Percentiles rank a stretch among this genome's conserved stretches.
Evolutionary conservation across 1,140 invertebrate species (phyloP).

Genomic region (Tetramorium simillimum): DNA sequence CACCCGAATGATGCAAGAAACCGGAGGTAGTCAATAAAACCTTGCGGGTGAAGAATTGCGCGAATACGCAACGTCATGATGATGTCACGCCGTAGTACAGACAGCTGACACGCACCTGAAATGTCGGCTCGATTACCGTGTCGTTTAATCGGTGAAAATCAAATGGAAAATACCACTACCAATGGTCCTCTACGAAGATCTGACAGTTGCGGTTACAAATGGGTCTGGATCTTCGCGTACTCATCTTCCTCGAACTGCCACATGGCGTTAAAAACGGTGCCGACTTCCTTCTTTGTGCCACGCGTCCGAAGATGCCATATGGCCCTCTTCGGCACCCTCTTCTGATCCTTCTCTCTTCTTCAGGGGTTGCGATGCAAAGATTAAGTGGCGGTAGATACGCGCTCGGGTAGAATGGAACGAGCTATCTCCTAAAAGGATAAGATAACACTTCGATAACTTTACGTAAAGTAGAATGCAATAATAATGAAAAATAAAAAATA

Average conservation of each 20-base stretch:
- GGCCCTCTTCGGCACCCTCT: slow-evolving; percentile 75
- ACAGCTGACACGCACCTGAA: slow-evolving; percentile 68
- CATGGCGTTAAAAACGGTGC: slow-evolving; percentile 83
- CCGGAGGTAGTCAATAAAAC: slow-evolving; percentile 11
- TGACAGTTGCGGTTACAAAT: slow-evolving; percentile 80
- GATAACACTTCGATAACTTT: neutral
- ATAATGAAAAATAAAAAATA: neutral
- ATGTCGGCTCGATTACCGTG: slow-evolving; percentile 52
- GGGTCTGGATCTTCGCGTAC: slow-evolving; percentile 60
- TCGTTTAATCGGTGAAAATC: slow-evolving; percentile 64
- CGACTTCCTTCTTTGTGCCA: slow-evolving; percentile 79
- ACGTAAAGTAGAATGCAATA: neutral
- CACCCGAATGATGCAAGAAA: slow-evolving; percentile 6
- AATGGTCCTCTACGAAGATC: slow-evolving; percentile 36
- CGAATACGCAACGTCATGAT: slow-evolving; percentile 56
- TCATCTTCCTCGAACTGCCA: slow-evolving; percentile 70
- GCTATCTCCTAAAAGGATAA: slow-evolving; percentile 14
- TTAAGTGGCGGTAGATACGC: slow-evolving; percentile 64
- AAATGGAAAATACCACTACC: slow-evolving; percentile 57
- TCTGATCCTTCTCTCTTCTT: slow-evolving; percentile 40
- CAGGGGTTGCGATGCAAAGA: slow-evolving; percentile 58
- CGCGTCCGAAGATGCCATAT: slow-evolving; percentile 80
- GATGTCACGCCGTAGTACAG: slow-evolving; percentile 18
- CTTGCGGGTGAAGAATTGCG: neutral
- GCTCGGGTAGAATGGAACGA: neutral